These are phyloP conservation scores for Phaethon lepturus DNA, from an alignment of 2,113 vertebrate genomes.

Conservation along the genomic window DNA sequence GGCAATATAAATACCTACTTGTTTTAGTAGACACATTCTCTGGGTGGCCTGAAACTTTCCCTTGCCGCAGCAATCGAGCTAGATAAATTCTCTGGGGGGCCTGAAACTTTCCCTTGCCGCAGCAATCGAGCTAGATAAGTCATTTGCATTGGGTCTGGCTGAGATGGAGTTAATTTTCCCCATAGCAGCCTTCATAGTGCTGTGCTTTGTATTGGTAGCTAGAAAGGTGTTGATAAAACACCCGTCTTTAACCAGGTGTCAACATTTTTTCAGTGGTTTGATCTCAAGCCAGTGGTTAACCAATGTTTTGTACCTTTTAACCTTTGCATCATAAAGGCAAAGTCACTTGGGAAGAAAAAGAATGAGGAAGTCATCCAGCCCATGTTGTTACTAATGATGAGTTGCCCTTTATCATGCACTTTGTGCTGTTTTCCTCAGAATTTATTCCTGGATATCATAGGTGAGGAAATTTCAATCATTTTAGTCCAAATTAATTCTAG, in stretches of 20 bases:
- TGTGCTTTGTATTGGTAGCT: no score
- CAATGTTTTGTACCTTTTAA: not conserved
- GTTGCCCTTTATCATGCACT: not conserved
- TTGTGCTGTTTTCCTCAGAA: not conserved
- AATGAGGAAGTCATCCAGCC: not conserved
- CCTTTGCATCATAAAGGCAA: not conserved
- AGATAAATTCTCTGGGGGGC: no score
- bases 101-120: no score
- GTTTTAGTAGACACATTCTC: no score
- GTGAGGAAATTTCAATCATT: not conserved
- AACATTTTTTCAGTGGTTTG: not conserved
- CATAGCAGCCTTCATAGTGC: no score
- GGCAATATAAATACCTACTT: no score
- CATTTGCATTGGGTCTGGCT: no score
- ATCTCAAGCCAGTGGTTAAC: not conserved
- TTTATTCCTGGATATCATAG: not conserved
- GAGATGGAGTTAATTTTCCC: no score
- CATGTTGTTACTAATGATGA: not conserved
- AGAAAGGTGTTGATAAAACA: no score
- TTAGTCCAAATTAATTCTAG: not conserved
- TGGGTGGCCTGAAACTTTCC: no score
- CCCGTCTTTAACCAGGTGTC: not conserved
- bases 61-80: no score
- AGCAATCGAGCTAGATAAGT: no score
- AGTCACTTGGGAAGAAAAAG: not conserved